Conservation (phyloP, 2,888 invertebrate species). For the Agapetus fuscipes region DNA sequence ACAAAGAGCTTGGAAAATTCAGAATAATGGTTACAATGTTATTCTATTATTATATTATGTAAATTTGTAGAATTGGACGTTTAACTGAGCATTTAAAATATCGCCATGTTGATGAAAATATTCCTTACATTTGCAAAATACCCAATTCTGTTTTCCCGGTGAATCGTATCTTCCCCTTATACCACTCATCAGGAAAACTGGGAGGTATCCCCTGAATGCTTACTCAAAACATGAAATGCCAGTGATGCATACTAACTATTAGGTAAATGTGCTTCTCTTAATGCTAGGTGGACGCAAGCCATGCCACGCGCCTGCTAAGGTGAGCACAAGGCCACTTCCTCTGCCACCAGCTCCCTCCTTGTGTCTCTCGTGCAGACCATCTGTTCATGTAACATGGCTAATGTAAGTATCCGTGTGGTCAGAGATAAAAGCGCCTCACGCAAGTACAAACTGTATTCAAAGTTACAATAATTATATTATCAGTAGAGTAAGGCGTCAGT, state of each 20-base stretch:
- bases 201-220: slow-evolving; percentile 9
- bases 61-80: slow-evolving; percentile 22
- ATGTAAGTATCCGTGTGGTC: too few relatives aligned
- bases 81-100: slow-evolving; percentile 21
- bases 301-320: too few relatives aligned
- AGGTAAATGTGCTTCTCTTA: slow-evolving; percentile 14
- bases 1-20: slow-evolving; percentile 16
- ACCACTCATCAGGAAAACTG: slow-evolving; percentile 19
- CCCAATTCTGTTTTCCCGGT: slow-evolving; percentile 19
- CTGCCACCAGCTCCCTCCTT: too few relatives aligned
- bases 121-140: slow-evolving; percentile 11
- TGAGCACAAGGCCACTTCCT: too few relatives aligned
- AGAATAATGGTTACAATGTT: too few relatives aligned
- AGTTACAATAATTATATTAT: neutral
- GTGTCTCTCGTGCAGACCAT: too few relatives aligned
- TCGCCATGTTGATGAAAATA: slow-evolving; percentile 11
- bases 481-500: slow-evolving; percentile 18
- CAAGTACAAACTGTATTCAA: too few relatives aligned
- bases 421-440: too few relatives aligned
- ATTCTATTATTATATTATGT: too few relatives aligned
- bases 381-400: too few relatives aligned
- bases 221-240: slow-evolving; percentile 8
- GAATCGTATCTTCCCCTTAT: slow-evolving; percentile 22
- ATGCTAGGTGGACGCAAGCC: slow-evolving; percentile 18
- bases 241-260: slow-evolving; percentile 8